Evolutionary conservation across 2,113 vertebrate species (phyloP).

Genomic region (Cyanoramphus novaezelandiae): DNA sequence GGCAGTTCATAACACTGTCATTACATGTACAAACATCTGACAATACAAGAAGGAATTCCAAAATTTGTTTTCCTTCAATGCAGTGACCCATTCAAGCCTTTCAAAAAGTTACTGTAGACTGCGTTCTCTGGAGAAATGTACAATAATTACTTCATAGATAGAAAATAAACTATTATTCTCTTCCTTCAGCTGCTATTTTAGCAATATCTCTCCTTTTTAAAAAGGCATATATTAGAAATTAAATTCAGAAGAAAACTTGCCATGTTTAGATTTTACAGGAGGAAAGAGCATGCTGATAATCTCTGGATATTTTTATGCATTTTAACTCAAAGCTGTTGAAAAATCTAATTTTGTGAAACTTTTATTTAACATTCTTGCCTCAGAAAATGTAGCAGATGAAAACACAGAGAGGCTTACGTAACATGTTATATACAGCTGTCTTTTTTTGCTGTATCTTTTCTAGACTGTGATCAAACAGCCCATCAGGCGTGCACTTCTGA

Average conservation of each 20-base stretch:
- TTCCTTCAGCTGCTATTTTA: background rate
- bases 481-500: background rate
- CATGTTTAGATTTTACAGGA: background rate
- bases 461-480: background rate
- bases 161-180: background rate
- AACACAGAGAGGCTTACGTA: background rate
- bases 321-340: background rate
- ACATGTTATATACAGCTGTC: background rate
- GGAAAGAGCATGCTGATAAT: background rate
- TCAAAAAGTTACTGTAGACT: background rate
- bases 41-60: background rate
- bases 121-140: background rate
- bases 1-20: background rate
- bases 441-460: background rate
- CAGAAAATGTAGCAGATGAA: background rate
- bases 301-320: background rate
- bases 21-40: slow-evolving; percentile 18
- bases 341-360: background rate
- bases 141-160: background rate
- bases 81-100: background rate
- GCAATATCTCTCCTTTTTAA: background rate
- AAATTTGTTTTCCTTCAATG: background rate
- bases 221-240: background rate
- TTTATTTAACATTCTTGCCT: background rate
- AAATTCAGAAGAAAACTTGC: background rate